These are phyloP conservation scores for Acleris cristana DNA, from an alignment of 2,888 invertebrate species.

Conservation along the genomic window DNA sequence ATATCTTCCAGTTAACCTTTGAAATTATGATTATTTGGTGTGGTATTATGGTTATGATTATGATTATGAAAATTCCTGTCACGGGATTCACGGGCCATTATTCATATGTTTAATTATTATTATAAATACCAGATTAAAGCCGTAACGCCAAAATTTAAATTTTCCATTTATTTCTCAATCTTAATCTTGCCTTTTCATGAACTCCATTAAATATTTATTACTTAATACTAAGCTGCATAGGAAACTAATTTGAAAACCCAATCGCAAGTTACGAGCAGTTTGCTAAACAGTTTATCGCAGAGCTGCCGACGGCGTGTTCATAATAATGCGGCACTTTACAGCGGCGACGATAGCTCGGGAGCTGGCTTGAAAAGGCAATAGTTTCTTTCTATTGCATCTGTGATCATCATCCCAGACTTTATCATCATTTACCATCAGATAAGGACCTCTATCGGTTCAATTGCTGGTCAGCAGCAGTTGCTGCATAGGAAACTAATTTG, in stretches of 20 bases:
- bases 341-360: conserved; percentile 7
- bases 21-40: too few species aligned
- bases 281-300: conserved; percentile 30
- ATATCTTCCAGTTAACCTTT: too few species aligned
- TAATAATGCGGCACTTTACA: conserved; percentile 24
- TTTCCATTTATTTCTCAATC: too few species aligned
- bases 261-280: conserved; percentile 29
- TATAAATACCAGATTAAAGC: too few species aligned
- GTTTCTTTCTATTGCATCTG: background rate
- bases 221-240: conserved; percentile 1
- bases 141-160: too few species aligned
- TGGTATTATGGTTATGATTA: too few species aligned
- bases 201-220: background rate
- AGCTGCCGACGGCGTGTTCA: conserved; percentile 16
- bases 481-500: too few species aligned
- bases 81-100: too few species aligned
- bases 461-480: background rate
- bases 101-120: too few species aligned
- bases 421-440: too few species aligned
- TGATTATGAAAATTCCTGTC: too few species aligned
- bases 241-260: conserved; percentile 28
- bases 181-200: background rate
- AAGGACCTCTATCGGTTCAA: too few species aligned
- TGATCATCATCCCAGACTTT: background rate
- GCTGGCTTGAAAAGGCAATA: background rate